Percentiles rank a stretch among this genome's conserved stretches.
Evolutionary conservation across 2,797 vertebrate species (phyloP).

Genomic region (Onychomys arenicola): DNA sequence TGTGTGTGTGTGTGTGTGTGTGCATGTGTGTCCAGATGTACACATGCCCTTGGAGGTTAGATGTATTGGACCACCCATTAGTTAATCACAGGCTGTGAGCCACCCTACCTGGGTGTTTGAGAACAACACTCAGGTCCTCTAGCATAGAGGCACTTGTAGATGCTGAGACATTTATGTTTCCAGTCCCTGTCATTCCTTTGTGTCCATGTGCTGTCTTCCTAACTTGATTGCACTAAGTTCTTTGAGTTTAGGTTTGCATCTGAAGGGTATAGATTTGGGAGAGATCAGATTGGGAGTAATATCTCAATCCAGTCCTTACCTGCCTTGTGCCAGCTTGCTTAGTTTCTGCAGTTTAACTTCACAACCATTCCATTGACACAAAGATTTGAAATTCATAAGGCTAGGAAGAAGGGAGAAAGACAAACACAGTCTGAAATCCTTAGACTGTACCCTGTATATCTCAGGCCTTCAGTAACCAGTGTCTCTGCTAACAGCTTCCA

Average conservation of each 20-base stretch:
- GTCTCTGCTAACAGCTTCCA: not conserved
- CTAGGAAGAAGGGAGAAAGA: not conserved
- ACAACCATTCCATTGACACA: not conserved
- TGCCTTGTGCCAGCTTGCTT: not conserved
- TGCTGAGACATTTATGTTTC: not conserved
- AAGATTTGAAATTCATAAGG: not conserved
- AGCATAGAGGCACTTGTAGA: not conserved
- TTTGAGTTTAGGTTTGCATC: not conserved
- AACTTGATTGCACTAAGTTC: not conserved
- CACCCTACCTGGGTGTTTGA: not conserved
- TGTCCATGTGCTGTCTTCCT: not conserved
- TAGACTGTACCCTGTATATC: fast-evolving
- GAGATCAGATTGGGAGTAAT: not conserved
- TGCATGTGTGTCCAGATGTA: not conserved
- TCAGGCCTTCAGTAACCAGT: fast-evolving
- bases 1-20: not conserved
- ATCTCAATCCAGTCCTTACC: not conserved
- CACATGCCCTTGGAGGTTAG: not conserved
- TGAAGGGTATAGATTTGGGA: not conserved
- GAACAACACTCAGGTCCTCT: not conserved
- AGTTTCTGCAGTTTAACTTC: not conserved
- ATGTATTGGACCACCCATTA: not conserved
- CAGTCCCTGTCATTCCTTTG: not conserved
- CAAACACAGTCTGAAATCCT: fast-evolving
- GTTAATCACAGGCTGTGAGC: not conserved